A percentile compares a stretch with the other conserved stretches of the same genome.
These are phyloP conservation scores for Prosopocoilus inquinatus DNA, from an alignment of 2,888 invertebrate genomes.

Conservation along the genomic window DNA sequence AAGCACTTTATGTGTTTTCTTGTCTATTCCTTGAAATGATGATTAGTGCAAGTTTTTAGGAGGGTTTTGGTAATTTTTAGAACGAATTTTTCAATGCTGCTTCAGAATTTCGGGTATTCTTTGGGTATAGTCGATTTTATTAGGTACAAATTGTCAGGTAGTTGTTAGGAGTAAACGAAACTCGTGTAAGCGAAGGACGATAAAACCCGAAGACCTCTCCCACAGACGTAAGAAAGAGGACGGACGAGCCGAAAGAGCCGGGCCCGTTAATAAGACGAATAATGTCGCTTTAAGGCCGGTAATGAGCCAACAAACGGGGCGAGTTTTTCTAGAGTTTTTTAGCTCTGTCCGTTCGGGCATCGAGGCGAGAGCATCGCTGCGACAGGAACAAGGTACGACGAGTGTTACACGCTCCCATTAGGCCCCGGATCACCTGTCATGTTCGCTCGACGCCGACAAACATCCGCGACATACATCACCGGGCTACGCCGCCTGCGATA, in stretches of 20 bases:
- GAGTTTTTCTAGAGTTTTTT: background rate
- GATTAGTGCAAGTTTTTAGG: too few species aligned
- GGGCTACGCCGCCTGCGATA: slow-evolving; percentile 9
- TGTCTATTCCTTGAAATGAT: too few species aligned
- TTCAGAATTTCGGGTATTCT: too few species aligned
- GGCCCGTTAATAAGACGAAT: background rate
- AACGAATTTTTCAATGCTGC: too few species aligned
- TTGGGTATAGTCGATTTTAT: too few species aligned
- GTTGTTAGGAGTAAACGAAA: too few species aligned
- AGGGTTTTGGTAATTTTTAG: too few species aligned
- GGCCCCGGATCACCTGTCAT: slow-evolving; percentile 19
- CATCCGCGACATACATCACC: slow-evolving; percentile 18
- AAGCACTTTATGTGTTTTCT: too few species aligned
- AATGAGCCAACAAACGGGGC: background rate
- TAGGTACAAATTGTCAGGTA: too few species aligned
- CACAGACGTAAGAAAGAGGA: background rate
- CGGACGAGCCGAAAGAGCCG: background rate
- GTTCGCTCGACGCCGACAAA: slow-evolving; percentile 19
- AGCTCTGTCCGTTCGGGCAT: background rate
- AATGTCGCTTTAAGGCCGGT: background rate
- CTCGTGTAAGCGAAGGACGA: too few species aligned
- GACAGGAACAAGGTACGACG: slow-evolving; percentile 20
- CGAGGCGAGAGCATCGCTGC: slow-evolving; percentile 12
- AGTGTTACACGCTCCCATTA: slow-evolving; percentile 21
- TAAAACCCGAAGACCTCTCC: too few species aligned